Conservation (phyloP, 1,140 invertebrate species). For the Xylocopa sonorina region DNA sequence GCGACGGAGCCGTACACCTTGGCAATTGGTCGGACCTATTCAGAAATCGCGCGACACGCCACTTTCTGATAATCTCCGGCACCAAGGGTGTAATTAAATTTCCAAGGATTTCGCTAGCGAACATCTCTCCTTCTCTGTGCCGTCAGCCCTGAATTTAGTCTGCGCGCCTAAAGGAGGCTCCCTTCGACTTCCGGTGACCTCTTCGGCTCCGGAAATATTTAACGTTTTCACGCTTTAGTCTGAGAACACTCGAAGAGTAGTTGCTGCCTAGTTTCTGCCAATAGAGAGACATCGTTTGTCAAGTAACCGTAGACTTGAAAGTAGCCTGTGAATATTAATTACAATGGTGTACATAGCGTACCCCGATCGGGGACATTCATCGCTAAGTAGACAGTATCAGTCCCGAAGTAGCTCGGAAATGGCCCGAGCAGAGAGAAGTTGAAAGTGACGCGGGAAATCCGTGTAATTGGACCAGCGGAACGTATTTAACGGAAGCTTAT, state of each 20-base stretch:
- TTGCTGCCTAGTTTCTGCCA: too few species aligned
- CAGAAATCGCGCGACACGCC: constrained; percentile 29
- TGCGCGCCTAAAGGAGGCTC: neutral
- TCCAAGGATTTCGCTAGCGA: constrained; percentile 15
- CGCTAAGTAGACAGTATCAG: neutral
- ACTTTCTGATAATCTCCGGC: constrained; percentile 1
- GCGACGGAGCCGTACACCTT: constrained; percentile 24
- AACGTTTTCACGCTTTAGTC: too few species aligned
- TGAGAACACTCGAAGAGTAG: too few species aligned
- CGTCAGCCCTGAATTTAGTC: neutral
- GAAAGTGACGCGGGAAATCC: constrained; percentile 49
- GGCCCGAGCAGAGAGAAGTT: constrained; percentile 16
- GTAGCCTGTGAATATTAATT: neutral
- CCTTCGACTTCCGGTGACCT: neutral
- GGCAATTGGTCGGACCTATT: neutral
- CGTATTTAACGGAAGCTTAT: constrained; percentile 74
- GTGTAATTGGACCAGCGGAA: constrained; percentile 66
- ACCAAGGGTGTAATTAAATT: constrained; percentile 21
- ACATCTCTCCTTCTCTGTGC: too few species aligned
- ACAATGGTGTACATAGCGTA: neutral
- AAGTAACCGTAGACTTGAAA: too few species aligned
- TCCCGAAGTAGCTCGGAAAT: neutral
- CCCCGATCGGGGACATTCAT: neutral
- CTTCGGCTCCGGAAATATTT: neutral
- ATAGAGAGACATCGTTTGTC: too few species aligned